These are phyloP conservation scores for Hyla sarda DNA, from an alignment of 2,113 vertebrate species.

Conservation along the genomic window DNA sequence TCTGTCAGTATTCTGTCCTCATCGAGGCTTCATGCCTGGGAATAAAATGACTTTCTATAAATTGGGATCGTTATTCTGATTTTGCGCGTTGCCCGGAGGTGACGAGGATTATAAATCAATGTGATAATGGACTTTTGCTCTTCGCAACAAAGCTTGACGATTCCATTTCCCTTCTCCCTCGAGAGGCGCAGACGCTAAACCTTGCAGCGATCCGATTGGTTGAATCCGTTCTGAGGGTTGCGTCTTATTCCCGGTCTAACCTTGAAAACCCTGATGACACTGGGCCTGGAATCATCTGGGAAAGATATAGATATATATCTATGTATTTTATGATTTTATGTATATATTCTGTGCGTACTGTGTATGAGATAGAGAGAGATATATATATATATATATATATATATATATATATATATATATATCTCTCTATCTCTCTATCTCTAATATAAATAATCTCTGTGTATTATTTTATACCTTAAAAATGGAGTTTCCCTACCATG, in stretches of 20 bases:
- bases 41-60: constrained; percentile 1
- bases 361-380: too few species aligned
- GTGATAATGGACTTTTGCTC: constrained; percentile 27
- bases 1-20: constrained; percentile 3
- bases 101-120: constrained; percentile 3
- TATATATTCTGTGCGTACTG: too few species aligned
- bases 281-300: background rate
- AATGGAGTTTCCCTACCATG: too few species aligned
- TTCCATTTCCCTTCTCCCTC: constrained; percentile 6
- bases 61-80: background rate
- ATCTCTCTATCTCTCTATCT: too few species aligned
- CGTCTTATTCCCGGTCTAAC: background rate
- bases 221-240: background rate
- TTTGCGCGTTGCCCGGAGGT: background rate
- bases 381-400: too few species aligned
- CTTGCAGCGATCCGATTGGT: background rate
- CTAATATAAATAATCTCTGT: too few species aligned
- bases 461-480: too few species aligned
- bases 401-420: too few species aligned
- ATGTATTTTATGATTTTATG: too few species aligned
- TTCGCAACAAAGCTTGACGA: constrained; percentile 18
- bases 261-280: background rate
- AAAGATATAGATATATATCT: background rate
- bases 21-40: background rate
- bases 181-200: background rate